Evolutionary conservation across 2,797 vertebrate species (phyloP), one percentile per base, ranked within the genome.

Genomic region (Darevskia nairensis): DNA sequence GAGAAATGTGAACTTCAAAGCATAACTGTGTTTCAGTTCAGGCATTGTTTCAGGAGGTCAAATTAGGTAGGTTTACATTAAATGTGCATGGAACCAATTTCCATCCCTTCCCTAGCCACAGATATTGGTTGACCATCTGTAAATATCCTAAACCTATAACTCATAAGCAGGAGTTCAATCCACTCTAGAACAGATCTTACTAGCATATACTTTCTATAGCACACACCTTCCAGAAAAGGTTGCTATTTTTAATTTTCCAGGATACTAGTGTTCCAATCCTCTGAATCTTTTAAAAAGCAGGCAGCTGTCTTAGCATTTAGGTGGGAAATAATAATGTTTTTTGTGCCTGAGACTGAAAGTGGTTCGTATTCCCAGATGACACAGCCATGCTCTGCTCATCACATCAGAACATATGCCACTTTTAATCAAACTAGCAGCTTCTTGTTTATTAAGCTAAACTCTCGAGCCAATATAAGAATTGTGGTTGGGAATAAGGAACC

Each of bases 401-500:
- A 78, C 84, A 84, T 76, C 82, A 92, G 76, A 93, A 90, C 78
- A 64, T 39, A 79, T 74, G 82, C 79, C 88, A 89, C 84, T 93
- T 92, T 88, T 91, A 92, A 93, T 90, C 91, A 91, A 89, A 89
- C 86, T 89, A 90, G 86, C 82, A 90, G 90, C 92, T 90, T 83
- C 84, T 89, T 85, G 59, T 86, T 92, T 90, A 85, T 88, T 94
- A 89, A 89, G 87, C 84, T 79, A 68, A 94, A 86, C 32, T 90
- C 86, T 86, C 77, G 91, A 90, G 86, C 41, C 64, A 71, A 76
- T 82, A 76, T 2, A 61, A 77, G 39, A 66, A 88, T 39, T 80
- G 66, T 64, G 80, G 72, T 27, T 64, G 61, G 72, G 23, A 78
- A 35, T 74, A 87, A 75, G 25, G 10, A 86, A 50, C 9, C 66